phyloP scores from a whole-genome alignment of 2,113 vertebrate species.

The Bucco capensis region DNA sequence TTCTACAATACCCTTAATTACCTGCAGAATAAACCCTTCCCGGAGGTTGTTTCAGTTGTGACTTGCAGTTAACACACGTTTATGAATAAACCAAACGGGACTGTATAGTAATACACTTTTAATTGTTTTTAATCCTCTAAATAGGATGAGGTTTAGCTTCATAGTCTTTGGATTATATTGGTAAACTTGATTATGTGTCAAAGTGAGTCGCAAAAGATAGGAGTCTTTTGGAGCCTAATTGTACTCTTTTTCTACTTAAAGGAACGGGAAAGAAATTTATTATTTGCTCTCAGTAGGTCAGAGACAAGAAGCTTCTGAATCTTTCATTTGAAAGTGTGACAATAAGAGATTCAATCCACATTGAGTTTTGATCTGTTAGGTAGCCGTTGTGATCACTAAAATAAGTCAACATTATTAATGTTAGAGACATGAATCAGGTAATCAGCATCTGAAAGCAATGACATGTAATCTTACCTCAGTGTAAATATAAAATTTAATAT shows the following conservation, averaged over 20 bases:
- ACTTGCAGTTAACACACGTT: conserved; percentile 1
- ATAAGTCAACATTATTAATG: conserved; percentile 52
- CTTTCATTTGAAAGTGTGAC: conserved; percentile 60
- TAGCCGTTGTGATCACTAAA: conserved; percentile 48
- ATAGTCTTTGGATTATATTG: conserved; percentile 70
- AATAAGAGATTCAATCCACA: conserved; percentile 71
- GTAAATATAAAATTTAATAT: not conserved
- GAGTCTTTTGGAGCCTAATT: conserved; percentile 63
- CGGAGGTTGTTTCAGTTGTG: not conserved
- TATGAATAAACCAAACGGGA: not conserved
- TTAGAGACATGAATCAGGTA: not conserved
- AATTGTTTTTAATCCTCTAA: conserved; percentile 50
- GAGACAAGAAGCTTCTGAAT: conserved; percentile 59
- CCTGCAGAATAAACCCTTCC: conserved; percentile 23
- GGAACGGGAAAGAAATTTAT: conserved; percentile 50
- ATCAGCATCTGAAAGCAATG: conserved; percentile 25
- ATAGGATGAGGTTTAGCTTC: conserved; percentile 56
- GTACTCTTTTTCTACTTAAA: conserved; percentile 40
- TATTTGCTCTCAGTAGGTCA: conserved; percentile 67
- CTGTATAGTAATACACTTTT: not conserved
- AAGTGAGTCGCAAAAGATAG: conserved; percentile 60
- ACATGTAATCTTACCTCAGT: conserved; percentile 52
- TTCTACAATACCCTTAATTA: conserved; percentile 30
- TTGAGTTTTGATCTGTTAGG: conserved; percentile 52
- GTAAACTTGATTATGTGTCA: conserved; percentile 60